Evolutionary conservation across 2,113 vertebrate genomes (phyloP), one percentile per base, ranked within the genome.

Genomic region (Corythornis cristatus): DNA sequence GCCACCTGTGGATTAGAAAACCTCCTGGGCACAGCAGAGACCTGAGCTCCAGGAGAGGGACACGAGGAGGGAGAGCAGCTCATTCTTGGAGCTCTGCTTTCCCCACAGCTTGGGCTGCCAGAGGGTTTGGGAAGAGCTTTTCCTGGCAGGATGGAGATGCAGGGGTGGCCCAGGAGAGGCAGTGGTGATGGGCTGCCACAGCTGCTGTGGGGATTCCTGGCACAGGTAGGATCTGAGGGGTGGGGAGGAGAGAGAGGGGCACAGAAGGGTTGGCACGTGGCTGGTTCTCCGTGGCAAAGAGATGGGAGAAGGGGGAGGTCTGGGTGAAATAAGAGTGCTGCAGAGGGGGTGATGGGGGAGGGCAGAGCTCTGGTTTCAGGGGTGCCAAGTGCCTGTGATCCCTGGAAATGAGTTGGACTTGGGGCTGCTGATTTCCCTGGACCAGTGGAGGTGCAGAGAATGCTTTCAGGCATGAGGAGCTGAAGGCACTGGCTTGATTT

Each of bases 201-300:
- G 37, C 81, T 82, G 45, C 12, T 94, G 37, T 82, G 93, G 94
- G 78, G 68, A 58, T 66, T 93, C 86, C 90, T 95, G 50, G 65
- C 58, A 2, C 93, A 96, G 96, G 96, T 97, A 94, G 77, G 81
- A 19, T 6, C 25, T 15, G 65, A 29, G 7, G 2, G 21, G 3
- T 3, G 9, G 20, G 15, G n/a, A 37, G 45, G 31, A 75, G 11
- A 15, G 28, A 28, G 10, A 45, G 37, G 7, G 25, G 25, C 88
- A 67, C 1, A 6, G 50, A 23, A 68, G 57, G 61, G 53, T 16
- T 40, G 65, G 53, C 28, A 29, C 0, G 18, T 37, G 2, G 58
- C 22, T 53, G 48, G 11, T 82, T 48, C 17, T 58, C n/a, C 2
- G 3, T 33, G 35, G 16, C 51, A 62, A 67, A 26, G 56, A 58